phyloP scores from a whole-genome alignment of 2,797 vertebrate genomes.

The Chanos chanos region DNA sequence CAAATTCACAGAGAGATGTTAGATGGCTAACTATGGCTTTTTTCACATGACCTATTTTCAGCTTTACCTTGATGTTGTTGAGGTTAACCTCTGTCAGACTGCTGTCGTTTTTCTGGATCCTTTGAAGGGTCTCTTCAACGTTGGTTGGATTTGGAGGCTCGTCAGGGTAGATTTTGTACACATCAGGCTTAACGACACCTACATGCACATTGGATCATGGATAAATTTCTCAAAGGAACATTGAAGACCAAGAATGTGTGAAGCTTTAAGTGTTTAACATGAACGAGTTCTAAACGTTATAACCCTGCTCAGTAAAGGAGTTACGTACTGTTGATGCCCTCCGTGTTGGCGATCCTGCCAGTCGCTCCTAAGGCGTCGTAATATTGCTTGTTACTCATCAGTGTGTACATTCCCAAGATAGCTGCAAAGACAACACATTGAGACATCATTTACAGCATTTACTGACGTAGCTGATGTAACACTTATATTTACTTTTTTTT shows the following conservation, averaged over 20 bases:
- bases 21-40: too few species aligned
- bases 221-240: not conserved
- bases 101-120: constrained; percentile 81
- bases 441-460: not conserved
- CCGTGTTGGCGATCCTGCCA: constrained; percentile 87
- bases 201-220: not conserved
- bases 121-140: constrained; percentile 83
- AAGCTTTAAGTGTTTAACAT: not conserved
- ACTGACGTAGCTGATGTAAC: not conserved
- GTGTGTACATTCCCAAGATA: constrained; percentile 95
- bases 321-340: constrained; percentile 95
- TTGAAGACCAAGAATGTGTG: not conserved
- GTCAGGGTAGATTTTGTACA: constrained; percentile 86
- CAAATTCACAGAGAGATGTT: too few species aligned
- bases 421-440: constrained; percentile 71
- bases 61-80: constrained; percentile 90
- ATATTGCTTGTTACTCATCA: constrained; percentile 99
- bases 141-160: constrained; percentile 93
- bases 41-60: not conserved
- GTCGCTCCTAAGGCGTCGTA: constrained; percentile 90
- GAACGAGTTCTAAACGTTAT: too few species aligned
- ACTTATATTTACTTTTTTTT: not conserved
- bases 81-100: constrained; percentile 88
- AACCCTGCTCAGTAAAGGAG: not conserved
- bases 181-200: constrained; percentile 93